Conservation (phyloP, 2,113 vertebrate species). For the Myotis brandtii region DNA sequence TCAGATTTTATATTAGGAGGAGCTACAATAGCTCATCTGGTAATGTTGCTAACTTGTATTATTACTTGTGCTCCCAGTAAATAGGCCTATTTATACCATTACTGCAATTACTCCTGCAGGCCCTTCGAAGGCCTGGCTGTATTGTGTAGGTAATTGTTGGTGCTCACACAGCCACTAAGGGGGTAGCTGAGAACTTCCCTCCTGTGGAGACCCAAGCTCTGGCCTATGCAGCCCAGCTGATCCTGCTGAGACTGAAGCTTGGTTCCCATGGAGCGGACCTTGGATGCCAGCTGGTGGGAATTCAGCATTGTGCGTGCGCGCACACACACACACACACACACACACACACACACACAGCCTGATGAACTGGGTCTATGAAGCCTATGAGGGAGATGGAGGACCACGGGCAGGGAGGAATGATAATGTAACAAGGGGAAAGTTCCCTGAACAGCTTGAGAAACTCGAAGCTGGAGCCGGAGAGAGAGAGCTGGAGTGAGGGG, state of each 20-base stretch:
- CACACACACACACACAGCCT: neutral
- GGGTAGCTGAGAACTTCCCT: neutral
- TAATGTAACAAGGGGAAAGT: neutral
- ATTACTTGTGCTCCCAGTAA: conserved; percentile 23
- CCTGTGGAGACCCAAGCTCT: neutral
- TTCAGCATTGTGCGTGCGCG: neutral
- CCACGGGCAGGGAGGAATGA: neutral
- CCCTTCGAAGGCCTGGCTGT: neutral
- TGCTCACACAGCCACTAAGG: neutral
- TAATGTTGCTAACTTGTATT: neutral
- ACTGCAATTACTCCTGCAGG: neutral
- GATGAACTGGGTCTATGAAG: neutral
- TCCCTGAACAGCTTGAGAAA: conserved; percentile 21
- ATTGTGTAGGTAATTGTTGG: neutral
- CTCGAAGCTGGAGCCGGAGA: neutral
- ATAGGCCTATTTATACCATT: neutral
- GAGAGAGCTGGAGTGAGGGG: neutral
- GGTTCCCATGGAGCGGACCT: neutral
- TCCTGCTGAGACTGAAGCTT: neutral
- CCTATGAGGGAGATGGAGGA: neutral
- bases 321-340: neutral
- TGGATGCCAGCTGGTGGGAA: neutral
- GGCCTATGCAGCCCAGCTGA: neutral
- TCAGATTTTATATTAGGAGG: neutral
- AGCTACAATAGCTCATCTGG: neutral